Evolutionary conservation across 2,113 vertebrate species (phyloP), one percentile per base, ranked within the genome.

Genomic region (Stigmatopora nigra): DNA sequence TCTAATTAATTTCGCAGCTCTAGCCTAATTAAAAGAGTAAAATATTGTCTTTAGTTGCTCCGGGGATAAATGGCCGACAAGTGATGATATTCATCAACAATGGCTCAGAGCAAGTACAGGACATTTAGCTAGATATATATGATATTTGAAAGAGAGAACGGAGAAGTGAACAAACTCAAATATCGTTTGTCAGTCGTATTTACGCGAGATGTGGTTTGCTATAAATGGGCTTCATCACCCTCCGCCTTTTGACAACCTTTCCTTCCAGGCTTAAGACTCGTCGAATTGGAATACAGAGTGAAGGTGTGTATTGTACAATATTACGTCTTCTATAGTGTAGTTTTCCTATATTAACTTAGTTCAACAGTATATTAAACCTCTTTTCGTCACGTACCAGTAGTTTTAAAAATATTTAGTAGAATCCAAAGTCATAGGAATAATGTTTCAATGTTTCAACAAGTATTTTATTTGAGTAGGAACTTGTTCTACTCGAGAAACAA

Each of bases 131-230:
- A 4, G 6, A 41, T 41, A 41, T 41, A 41, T 41, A 41, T 41
- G 38, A 10, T 41, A 41, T 41, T 7, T 41, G 38, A 10, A 10
- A 41, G 38, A 41, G 9, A 41, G 16, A 41, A 20, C 16, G 62
- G 38, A 22, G 53, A 56, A 25, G 22, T 31, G 53, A 13, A 25
- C 4, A 2, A 56, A 12, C 1, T 57, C 64, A 17, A 10, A 7
- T 76, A 70, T n/a, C 73, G 63, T 61, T 41, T 46, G 19, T 63
- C 31, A n/a, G 16, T 2, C 0, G n/a, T 59, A 0, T 12, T 76
- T 46, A 87, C 90, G 90, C 90, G 90, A 88, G 87, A 89, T 10
- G 7, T 73, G 55, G 53, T 38, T 20, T 0, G 0, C 1, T 1
- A 1, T 91, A 90, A 88, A 88, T 80, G 5, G 5, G 38, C 41